Evolutionary conservation across 2,797 vertebrate genomes (phyloP), one percentile per base, ranked within the genome.

Genomic region (Pseudochromis fuscus): DNA sequence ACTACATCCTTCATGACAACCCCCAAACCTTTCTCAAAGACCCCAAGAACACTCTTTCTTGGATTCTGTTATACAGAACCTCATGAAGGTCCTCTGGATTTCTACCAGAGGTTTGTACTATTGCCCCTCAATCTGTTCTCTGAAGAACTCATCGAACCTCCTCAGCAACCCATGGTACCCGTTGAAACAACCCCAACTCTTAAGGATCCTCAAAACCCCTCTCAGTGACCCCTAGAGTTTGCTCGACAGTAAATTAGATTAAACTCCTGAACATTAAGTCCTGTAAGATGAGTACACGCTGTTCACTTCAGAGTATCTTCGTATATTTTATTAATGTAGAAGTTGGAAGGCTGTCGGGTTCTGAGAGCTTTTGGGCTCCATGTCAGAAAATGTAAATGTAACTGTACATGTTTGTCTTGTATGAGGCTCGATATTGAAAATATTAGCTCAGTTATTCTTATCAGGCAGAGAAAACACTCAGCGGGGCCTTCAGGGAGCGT

Each of bases 351-450:
- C 6, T 3, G 24, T 71, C 65, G 46, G 35, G 49, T 13, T 65
- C 51, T n/a, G 52, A 18, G 16, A 40, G 55, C 46, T 40, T n/a
- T 19, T 21, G 19, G 50, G 67, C 73, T 57, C 15, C 0, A 10
- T 66, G 75, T 81, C 75, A 70, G 62, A 71, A 71, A 49, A 72
- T 60, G 28, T 75, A 77, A 79, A 77, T 49, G 61, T 72, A 64
- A 35, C 66, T 63, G 63, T 77, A 69, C 73, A 79, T 77, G 75
- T 85, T 81, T 75, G 72, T 68, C 67, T 63, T 82, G 50, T 30
- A 53, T 38, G 59, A 40, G 48, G 51, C 5, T 67, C 50, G 63
- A 79, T 69, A 70, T 70, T 77, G 61, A 73, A 84, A 72, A 75
- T 64, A 73, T 77, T 67, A 58, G 64, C 67, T 62, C 53, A 40